These are phyloP conservation scores for Myanophis thanlyinensis DNA, from an alignment of 2,113 vertebrate species.

Conservation along the genomic window DNA sequence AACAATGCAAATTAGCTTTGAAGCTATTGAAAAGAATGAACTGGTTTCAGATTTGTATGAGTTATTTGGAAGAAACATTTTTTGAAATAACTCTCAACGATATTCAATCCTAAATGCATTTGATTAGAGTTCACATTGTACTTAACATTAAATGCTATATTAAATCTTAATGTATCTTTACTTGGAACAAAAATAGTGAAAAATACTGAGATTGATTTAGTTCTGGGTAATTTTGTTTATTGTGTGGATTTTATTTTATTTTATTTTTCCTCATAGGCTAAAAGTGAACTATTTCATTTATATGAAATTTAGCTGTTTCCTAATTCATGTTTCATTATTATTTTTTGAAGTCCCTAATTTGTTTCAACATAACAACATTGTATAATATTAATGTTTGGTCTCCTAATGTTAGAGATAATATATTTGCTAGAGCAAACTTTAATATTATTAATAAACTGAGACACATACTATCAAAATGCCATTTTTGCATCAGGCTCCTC, in stretches of 20 bases:
- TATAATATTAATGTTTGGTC: not conserved
- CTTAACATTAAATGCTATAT: not conserved
- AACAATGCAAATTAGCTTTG: constrained; percentile 19
- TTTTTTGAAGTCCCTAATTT: constrained; percentile 3
- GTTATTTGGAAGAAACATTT: not conserved
- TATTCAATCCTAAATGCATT: not conserved
- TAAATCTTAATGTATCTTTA: not conserved
- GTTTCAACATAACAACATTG: constrained; percentile 26
- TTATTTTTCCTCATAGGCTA: not conserved
- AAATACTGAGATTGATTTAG: not conserved
- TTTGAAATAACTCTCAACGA: not conserved
- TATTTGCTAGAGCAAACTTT: constrained; percentile 53
- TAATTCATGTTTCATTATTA: not conserved
- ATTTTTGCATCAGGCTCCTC: constrained; percentile 69
- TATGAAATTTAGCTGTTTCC: not conserved
- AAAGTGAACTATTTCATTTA: not conserved
- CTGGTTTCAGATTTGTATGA: not conserved
- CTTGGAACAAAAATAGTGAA: not conserved
- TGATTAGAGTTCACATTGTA: not conserved
- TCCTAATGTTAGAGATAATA: constrained; percentile 43
- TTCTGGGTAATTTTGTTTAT: constrained; percentile 2
- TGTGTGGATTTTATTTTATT: not conserved
- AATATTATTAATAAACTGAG: constrained; percentile 64
- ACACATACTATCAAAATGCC: constrained; percentile 67
- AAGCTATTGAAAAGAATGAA: constrained; percentile 10